Evolutionary conservation across 2,888 invertebrate species (phyloP).

Genomic region (Caenorhabditis zanzibari): DNA sequence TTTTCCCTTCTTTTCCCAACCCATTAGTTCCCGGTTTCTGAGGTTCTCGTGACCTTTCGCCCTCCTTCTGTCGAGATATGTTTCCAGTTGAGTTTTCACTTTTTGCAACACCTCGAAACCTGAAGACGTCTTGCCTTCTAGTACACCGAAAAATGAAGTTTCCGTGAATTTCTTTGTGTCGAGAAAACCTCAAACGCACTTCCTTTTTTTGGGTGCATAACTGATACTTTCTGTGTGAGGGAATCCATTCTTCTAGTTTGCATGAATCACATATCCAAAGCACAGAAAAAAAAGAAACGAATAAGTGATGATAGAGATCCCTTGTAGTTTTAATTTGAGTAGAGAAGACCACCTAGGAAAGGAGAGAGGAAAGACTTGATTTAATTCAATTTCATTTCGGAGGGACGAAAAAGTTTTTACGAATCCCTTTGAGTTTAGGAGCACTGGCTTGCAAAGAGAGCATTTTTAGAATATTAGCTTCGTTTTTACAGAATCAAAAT

Average conservation of each 20-base stretch:
- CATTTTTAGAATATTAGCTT: slow-evolving; percentile 27
- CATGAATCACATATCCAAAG: slow-evolving; percentile 21
- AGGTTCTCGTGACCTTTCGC: slow-evolving; percentile 47
- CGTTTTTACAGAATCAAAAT: slow-evolving; percentile 2
- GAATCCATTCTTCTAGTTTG: not conserved
- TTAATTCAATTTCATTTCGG: slow-evolving; percentile 31
- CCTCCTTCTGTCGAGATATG: slow-evolving; percentile 4
- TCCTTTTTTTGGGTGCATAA: slow-evolving; percentile 41
- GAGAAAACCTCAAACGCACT: slow-evolving; percentile 34
- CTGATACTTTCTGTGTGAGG: slow-evolving; percentile 30
- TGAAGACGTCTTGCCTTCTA: not conserved
- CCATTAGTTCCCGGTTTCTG: not conserved
- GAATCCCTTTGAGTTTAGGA: slow-evolving; percentile 5
- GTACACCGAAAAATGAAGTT: slow-evolving; percentile 45
- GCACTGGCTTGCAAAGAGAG: not conserved
- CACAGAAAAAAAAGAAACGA: slow-evolving; percentile 1
- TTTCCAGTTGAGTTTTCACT: slow-evolving; percentile 11
- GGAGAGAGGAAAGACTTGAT: slow-evolving; percentile 12
- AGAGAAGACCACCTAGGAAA: slow-evolving; percentile 22
- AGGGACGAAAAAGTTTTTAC: not conserved
- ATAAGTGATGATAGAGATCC: not conserved
- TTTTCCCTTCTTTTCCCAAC: not conserved
- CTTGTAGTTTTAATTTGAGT: slow-evolving; percentile 3
- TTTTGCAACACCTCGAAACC: slow-evolving; percentile 15
- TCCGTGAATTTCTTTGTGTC: slow-evolving; percentile 42